phyloP scores from a whole-genome alignment of 2,113 vertebrate species.

The Cyanoliseus patagonus region DNA sequence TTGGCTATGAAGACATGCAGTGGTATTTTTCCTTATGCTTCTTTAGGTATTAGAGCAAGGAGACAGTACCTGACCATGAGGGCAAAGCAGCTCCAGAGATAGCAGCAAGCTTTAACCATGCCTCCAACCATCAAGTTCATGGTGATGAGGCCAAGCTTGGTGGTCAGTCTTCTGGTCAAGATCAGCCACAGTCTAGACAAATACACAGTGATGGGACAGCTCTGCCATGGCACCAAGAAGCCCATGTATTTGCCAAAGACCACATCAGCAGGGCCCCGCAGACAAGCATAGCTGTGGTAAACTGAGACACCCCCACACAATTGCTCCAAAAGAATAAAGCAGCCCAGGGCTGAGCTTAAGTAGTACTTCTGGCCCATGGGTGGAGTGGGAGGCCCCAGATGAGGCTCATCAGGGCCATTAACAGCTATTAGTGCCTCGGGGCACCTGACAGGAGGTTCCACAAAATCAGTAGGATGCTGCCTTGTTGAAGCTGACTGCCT shows the following conservation, averaged over 20 bases:
- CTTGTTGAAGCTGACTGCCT: not conserved
- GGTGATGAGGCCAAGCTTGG: not conserved
- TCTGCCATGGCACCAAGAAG: not conserved
- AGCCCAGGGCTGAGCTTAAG: not conserved
- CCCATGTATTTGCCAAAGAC: rapidly evolving
- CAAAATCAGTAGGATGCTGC: not conserved
- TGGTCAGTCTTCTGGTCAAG: not conserved
- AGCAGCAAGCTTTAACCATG: not conserved
- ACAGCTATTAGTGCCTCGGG: not conserved
- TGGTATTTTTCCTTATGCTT: not conserved
- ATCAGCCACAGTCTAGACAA: not conserved
- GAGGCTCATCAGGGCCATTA: not conserved
- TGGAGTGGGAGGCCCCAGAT: not conserved
- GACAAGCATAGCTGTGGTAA: rapidly evolving
- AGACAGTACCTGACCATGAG: not conserved
- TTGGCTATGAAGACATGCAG: not conserved
- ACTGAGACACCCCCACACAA: rapidly evolving
- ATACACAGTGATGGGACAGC: rapidly evolving
- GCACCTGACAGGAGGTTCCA: not conserved
- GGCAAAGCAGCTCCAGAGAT: not conserved
- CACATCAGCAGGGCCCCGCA: rapidly evolving
- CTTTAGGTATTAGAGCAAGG: not conserved
- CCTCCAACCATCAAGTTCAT: not conserved
- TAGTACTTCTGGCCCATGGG: not conserved
- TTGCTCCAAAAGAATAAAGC: rapidly evolving